Evolutionary conservation across 2,888 invertebrate genomes (phyloP).

Genomic region (Unio delphinus): DNA sequence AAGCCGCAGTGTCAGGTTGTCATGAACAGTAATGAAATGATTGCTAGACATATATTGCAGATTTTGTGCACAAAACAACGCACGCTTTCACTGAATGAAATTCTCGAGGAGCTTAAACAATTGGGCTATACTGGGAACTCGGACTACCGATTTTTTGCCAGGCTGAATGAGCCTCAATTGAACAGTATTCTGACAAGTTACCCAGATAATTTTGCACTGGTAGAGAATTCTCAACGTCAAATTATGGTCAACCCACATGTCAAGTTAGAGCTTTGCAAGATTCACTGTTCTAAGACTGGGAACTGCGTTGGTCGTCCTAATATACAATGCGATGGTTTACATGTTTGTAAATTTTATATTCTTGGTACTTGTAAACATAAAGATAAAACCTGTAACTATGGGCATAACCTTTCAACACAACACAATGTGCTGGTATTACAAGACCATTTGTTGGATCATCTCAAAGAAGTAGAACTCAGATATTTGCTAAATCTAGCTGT

Average conservation of each 20-base stretch:
- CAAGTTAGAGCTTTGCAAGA: constrained; percentile 31
- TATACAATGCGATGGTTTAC: constrained; percentile 31
- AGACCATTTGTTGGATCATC: constrained; percentile 27
- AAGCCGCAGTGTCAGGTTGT: too few species aligned
- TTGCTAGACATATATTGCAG: too few species aligned
- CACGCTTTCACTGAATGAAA: too few species aligned
- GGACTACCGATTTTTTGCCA: too few species aligned
- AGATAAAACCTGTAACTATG: constrained; percentile 36
- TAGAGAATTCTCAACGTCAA: not conserved
- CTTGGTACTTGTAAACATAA: constrained; percentile 26
- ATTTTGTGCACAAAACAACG: too few species aligned
- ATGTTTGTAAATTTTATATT: constrained; percentile 44
- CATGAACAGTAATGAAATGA: too few species aligned
- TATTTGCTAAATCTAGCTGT: constrained; percentile 24
- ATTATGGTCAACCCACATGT: constrained; percentile 22
- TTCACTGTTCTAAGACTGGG: constrained; percentile 31
- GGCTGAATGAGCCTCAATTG: too few species aligned
- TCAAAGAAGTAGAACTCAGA: constrained; percentile 24
- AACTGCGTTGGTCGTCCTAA: constrained; percentile 28
- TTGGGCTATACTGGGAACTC: too few species aligned
- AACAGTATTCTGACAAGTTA: too few species aligned
- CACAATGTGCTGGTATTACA: constrained; percentile 38
- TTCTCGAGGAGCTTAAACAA: too few species aligned
- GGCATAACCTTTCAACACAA: constrained; percentile 41
- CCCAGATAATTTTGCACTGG: too few species aligned